A percentile compares a stretch with the other conserved stretches of the same genome.
Evolutionary conservation across 2,797 vertebrate species (phyloP).

Genomic region (Eutrigla gurnardus): DNA sequence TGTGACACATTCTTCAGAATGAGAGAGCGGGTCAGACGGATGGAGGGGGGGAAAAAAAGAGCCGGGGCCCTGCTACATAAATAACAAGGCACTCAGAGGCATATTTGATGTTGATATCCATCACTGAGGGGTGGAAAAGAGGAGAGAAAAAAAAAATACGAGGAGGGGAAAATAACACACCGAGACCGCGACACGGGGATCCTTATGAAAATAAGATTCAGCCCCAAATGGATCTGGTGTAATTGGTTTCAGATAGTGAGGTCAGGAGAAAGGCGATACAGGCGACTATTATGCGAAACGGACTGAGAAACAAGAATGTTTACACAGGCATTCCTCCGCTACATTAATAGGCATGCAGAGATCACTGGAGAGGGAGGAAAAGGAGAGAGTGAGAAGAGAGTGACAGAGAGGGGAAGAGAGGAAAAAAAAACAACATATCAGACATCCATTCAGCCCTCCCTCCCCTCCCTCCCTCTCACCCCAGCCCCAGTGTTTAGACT

Average conservation of each 20-base stretch:
- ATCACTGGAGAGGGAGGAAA: slow-evolving; percentile 70
- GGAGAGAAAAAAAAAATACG: slow-evolving; percentile 70
- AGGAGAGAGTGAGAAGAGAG: slow-evolving; percentile 62
- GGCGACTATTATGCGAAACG: slow-evolving; percentile 93
- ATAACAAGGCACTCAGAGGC: slow-evolving; percentile 99
- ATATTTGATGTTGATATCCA: slow-evolving; percentile 99
- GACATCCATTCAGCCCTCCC: slow-evolving; percentile 57
- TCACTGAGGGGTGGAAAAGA: slow-evolving; percentile 89
- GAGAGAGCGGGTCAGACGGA: slow-evolving; percentile 66
- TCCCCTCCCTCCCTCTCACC: slow-evolving; percentile 39
- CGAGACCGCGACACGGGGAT: slow-evolving; percentile 89
- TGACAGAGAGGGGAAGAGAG: slow-evolving; percentile 52
- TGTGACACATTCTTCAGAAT: slow-evolving; percentile 97
- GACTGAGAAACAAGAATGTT: slow-evolving; percentile 96
- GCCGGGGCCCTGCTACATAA: slow-evolving; percentile 91
- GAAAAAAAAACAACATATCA: slow-evolving; percentile 56
- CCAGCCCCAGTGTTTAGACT: slow-evolving; percentile 72
- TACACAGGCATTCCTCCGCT: slow-evolving; percentile 95
- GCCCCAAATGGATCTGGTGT: slow-evolving; percentile 97
- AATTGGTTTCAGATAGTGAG: slow-evolving; percentile 99
- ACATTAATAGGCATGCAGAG: slow-evolving; percentile 89
- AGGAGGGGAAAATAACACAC: slow-evolving; percentile 73
- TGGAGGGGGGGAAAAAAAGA: slow-evolving; percentile 78
- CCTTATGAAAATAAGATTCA: slow-evolving; percentile 99
- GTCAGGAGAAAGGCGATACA: slow-evolving; percentile 97